Evolutionary conservation across 2,888 invertebrate genomes (phyloP).

Genomic region (Ypsolopha scabrella): DNA sequence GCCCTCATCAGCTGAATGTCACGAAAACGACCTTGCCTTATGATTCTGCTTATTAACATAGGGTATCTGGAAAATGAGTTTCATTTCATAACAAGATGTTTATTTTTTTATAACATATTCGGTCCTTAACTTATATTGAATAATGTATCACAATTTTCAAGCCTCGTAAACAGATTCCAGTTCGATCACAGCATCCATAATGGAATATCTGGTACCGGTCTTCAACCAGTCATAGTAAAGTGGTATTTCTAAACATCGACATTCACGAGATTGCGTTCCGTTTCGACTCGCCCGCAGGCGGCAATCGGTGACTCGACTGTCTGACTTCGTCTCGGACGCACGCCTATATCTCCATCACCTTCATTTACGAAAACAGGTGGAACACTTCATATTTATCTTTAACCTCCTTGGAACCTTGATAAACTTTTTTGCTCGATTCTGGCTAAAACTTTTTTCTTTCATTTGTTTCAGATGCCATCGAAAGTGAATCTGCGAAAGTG

Average conservation of each 20-base stretch:
- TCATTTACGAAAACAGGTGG: neutral
- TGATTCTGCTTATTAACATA: too few relatives aligned
- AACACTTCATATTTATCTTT: neutral
- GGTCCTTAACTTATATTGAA: too few relatives aligned
- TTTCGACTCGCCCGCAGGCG: neutral
- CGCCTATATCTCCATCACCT: conserved; percentile 21
- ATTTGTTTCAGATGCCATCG: conserved; percentile 63
- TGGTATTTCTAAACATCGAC: conserved; percentile 50
- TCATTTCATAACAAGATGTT: too few relatives aligned
- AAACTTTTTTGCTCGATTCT: neutral
- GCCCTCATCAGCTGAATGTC: too few relatives aligned
- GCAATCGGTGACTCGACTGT: conserved; percentile 28
- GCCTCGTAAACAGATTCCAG: too few relatives aligned
- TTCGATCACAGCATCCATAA: too few relatives aligned
- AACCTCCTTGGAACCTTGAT: neutral
- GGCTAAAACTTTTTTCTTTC: conserved; percentile 19
- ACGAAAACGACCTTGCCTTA: too few relatives aligned
- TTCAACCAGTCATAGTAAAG: conserved; percentile 3
- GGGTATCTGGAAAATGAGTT: too few relatives aligned
- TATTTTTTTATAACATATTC: too few relatives aligned
- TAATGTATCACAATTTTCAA: too few relatives aligned
- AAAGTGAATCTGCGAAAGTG: conserved; percentile 34
- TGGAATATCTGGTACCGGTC: too few relatives aligned
- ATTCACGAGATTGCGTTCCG: conserved; percentile 25
- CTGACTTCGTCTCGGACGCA: conserved; percentile 47